Percentiles rank a stretch among this genome's conserved stretches.
Evolutionary conservation across 2,797 vertebrate genomes (phyloP).

Genomic region (Ammospiza maritima): DNA sequence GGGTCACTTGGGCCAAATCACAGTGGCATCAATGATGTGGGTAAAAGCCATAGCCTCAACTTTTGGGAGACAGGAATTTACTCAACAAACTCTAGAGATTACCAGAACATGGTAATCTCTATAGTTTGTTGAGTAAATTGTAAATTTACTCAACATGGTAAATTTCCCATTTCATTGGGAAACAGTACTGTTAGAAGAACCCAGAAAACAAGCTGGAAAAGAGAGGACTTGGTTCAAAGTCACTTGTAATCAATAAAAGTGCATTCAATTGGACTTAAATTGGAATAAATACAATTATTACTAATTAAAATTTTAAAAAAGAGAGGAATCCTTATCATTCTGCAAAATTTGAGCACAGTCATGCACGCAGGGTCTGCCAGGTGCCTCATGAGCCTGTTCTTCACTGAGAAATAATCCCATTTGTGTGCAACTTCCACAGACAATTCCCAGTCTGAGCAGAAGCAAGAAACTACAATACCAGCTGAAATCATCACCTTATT

Average conservation of each 20-base stretch:
- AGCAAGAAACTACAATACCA: neutral
- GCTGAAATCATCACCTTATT: neutral
- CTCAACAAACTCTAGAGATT: neutral
- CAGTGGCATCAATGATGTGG: neutral
- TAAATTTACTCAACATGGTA: too few species aligned
- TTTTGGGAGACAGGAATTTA: neutral
- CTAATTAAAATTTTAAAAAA: neutral
- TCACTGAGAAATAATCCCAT: neutral
- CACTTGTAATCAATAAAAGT: neutral
- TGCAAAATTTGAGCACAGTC: neutral
- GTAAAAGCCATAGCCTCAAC: neutral
- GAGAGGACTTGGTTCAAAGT: neutral
- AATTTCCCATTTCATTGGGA: neutral
- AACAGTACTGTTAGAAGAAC: neutral
- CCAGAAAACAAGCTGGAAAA: neutral
- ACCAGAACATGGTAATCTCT: neutral
- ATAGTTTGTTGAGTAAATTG: too few species aligned
- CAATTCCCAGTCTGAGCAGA: neutral
- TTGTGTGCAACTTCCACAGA: neutral
- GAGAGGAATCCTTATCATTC: neutral
- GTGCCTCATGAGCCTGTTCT: neutral
- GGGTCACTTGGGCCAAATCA: neutral
- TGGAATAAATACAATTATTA: neutral
- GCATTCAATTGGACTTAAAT: neutral
- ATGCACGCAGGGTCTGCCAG: rapidly evolving